Evolutionary conservation across 2,113 vertebrate species (phyloP).

Genomic region (Gnathonemus echidnorhynchus): DNA sequence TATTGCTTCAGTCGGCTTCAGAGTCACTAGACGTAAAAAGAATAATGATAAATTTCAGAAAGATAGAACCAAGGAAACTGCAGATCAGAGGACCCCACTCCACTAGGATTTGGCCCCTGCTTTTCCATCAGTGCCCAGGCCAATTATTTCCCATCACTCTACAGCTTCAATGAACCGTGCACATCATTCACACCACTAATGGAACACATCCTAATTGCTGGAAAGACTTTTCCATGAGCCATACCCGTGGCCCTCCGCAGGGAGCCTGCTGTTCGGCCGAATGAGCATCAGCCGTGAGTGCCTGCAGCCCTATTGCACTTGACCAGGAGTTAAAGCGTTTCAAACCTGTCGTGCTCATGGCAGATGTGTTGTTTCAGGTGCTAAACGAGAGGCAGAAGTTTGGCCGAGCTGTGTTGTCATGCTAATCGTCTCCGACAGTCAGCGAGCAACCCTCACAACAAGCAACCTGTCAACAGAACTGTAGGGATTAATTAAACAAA

Average conservation of each 20-base stretch:
- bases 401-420: constrained; percentile 37
- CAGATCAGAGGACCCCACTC: neutral
- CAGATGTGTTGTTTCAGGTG: constrained; percentile 57
- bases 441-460: neutral
- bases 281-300: constrained; percentile 36
- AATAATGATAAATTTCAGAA: neutral
- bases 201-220: constrained; percentile 7
- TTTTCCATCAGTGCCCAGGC: neutral
- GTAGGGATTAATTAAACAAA: neutral
- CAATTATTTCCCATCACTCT: neutral
- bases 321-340: constrained; percentile 28
- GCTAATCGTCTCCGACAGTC: neutral
- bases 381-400: constrained; percentile 29
- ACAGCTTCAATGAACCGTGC: neutral
- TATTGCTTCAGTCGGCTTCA: neutral
- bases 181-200: neutral
- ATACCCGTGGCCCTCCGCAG: neutral
- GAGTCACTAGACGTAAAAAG: neutral
- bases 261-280: constrained; percentile 28
- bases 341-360: constrained; percentile 38
- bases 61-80: neutral
- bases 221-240: neutral
- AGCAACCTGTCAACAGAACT: neutral
- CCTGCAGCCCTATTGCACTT: constrained; percentile 41
- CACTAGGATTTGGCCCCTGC: neutral